A percentile compares a stretch with the other conserved stretches of the same genome.
Evolutionary conservation across 2,797 vertebrate genomes (phyloP).

Genomic region (Falco biarmicus): DNA sequence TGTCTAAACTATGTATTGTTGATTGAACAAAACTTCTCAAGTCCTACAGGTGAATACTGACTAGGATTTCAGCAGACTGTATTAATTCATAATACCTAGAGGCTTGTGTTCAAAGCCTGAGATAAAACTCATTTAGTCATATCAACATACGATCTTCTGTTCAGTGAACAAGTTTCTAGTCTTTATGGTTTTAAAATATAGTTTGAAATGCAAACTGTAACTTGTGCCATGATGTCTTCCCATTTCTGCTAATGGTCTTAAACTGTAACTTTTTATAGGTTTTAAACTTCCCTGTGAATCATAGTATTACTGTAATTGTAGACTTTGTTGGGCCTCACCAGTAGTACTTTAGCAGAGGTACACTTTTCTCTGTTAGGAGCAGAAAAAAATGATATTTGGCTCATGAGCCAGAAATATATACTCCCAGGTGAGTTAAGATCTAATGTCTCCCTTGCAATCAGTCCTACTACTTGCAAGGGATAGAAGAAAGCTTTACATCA

Average conservation of each 20-base stretch:
- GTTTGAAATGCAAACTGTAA: neutral
- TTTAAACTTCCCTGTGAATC: neutral
- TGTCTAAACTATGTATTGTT: neutral
- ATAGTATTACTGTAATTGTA: neutral
- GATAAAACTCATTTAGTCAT: neutral
- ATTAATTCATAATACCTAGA: neutral
- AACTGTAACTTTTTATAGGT: neutral
- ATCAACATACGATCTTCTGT: neutral
- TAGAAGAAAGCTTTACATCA: neutral
- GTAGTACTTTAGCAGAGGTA: neutral
- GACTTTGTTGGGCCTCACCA: neutral
- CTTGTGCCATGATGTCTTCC: neutral
- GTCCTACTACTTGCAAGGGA: neutral
- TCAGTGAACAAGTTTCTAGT: neutral
- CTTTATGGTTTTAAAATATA: neutral
- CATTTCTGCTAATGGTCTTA: neutral
- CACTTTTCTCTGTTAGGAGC: neutral
- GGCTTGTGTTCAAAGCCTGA: neutral
- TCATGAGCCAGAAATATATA: neutral
- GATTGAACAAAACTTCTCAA: neutral
- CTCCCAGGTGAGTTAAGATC: neutral
- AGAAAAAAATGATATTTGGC: neutral
- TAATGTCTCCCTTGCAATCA: neutral
- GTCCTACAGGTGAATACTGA: neutral
- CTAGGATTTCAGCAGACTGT: neutral